Evolutionary conservation across 2,797 vertebrate species (phyloP).

Genomic region (Melanotaenia trifasciata): DNA sequence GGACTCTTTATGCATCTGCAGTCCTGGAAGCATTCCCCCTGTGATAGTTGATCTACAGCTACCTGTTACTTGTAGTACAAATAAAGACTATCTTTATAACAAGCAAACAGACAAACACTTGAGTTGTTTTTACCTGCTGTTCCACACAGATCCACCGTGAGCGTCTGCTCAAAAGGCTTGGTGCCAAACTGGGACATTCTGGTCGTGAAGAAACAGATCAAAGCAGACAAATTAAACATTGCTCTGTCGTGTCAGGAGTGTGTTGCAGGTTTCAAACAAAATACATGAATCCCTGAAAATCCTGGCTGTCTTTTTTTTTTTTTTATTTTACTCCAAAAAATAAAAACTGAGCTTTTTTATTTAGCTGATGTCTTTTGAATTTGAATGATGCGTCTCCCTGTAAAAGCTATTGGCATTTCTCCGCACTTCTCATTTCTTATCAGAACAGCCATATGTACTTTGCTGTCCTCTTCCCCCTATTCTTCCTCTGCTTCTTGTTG

Average conservation of each 20-base stretch:
- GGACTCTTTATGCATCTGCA: background rate
- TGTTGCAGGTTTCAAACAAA: slow-evolving; percentile 27
- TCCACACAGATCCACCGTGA: slow-evolving; percentile 95
- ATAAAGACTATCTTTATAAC: slow-evolving; percentile 4
- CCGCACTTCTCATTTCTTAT: slow-evolving; percentile 64
- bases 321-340: slow-evolving; percentile 6
- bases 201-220: slow-evolving; percentile 44
- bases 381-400: slow-evolving; percentile 45
- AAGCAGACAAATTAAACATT: slow-evolving; percentile 26
- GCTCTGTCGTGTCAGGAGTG: slow-evolving; percentile 30
- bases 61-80: background rate
- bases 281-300: slow-evolving; percentile 23
- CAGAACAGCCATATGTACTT: slow-evolving; percentile 63
- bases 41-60: background rate
- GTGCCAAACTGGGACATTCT: slow-evolving; percentile 88
- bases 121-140: slow-evolving; percentile 91
- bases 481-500: slow-evolving; percentile 60
- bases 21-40: background rate
- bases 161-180: slow-evolving; percentile 91
- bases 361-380: slow-evolving; percentile 57
- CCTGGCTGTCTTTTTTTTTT: slow-evolving; percentile 8
- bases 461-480: slow-evolving; percentile 49
- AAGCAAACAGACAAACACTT: slow-evolving; percentile 3
- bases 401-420: slow-evolving; percentile 46
- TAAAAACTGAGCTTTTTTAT: slow-evolving; percentile 19